Conservation (phyloP, 2,888 invertebrate genomes). For the Drosophila anceps region DNA sequence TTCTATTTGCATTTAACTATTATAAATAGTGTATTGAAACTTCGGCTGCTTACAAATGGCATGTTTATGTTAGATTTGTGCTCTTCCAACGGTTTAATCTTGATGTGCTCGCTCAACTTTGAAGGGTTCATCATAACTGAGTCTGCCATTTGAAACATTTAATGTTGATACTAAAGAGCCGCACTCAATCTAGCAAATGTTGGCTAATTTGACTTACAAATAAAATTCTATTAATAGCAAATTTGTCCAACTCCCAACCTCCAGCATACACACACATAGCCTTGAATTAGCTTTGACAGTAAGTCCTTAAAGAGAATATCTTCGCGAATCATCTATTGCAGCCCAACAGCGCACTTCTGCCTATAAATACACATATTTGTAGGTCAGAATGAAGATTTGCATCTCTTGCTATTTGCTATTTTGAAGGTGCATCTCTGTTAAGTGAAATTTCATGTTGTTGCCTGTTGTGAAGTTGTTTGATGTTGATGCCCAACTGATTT, state of each 20-base stretch:
- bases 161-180: conserved; percentile 36
- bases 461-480: conserved; percentile 36
- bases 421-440: conserved; percentile 44
- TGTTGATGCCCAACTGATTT: conserved; percentile 46
- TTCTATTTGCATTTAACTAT: background rate
- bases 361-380: conserved; percentile 11
- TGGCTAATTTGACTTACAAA: conserved; percentile 17
- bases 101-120: conserved; percentile 22
- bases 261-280: conserved; percentile 15
- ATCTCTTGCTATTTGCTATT: background rate
- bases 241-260: conserved; percentile 39
- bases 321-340: conserved; percentile 55
- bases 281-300: conserved; percentile 43
- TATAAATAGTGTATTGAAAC: background rate
- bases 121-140: conserved; percentile 30
- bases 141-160: conserved; percentile 47
- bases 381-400: conserved; percentile 24
- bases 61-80: background rate
- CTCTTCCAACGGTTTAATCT: conserved; percentile 20
- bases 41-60: background rate
- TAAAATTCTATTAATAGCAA: conserved; percentile 54
- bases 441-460: conserved; percentile 66
- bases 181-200: conserved; percentile 26
- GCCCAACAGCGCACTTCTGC: conserved; percentile 11
- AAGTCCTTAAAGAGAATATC: conserved; percentile 42